Evolutionary conservation across 1,140 invertebrate species (phyloP).

Genomic region (Drepana arcuata): DNA sequence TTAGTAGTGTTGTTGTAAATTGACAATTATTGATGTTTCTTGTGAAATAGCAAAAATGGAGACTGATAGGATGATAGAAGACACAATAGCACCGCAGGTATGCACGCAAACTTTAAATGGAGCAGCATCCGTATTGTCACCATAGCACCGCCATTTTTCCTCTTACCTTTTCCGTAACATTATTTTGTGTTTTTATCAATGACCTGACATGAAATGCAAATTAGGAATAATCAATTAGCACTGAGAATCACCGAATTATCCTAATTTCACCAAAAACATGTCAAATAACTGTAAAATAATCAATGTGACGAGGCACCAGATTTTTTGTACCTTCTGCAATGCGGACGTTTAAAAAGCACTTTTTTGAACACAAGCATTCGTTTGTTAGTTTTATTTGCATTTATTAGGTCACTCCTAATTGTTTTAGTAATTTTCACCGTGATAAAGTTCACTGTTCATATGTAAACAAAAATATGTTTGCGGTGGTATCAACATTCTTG

Average conservation of each 20-base stretch:
- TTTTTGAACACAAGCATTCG: neutral
- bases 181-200: slow-evolving; percentile 31
- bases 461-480: too few relatives aligned
- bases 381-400: too few relatives aligned
- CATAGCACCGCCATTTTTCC: slow-evolving; percentile 61
- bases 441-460: neutral
- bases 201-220: slow-evolving; percentile 11
- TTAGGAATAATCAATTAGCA: neutral
- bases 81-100: slow-evolving; percentile 60
- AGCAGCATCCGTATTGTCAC: slow-evolving; percentile 53
- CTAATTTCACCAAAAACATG: neutral
- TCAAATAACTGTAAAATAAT: neutral
- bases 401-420: neutral
- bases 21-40: slow-evolving; percentile 61
- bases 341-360: slow-evolving; percentile 10
- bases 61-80: slow-evolving; percentile 67
- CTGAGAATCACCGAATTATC: neutral
- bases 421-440: neutral
- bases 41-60: slow-evolving; percentile 66
- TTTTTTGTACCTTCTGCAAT: slow-evolving; percentile 9
- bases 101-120: slow-evolving; percentile 36
- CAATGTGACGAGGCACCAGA: neutral
- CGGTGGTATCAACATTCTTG: too few relatives aligned
- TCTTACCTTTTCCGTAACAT: slow-evolving; percentile 23
- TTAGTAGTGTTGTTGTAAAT: slow-evolving; percentile 45